Conservation (phyloP, 1,140 invertebrate genomes). For the Drosophila rufa region DNA sequence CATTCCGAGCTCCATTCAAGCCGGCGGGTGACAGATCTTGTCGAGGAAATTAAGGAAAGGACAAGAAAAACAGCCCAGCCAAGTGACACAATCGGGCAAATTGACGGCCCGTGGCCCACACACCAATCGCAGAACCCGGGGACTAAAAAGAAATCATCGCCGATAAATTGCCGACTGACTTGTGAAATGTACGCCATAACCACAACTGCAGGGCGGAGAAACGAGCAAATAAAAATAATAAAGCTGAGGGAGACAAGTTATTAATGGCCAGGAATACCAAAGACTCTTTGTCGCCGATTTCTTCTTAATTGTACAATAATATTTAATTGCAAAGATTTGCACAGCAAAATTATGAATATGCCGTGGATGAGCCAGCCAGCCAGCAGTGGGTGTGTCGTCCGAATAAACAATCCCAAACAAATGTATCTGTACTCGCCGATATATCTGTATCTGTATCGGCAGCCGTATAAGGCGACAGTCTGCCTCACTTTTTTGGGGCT, state of each 20-base stretch:
- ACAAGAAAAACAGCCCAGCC: constrained; percentile 16
- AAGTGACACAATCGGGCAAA: constrained; percentile 60
- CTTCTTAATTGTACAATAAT: constrained; percentile 77
- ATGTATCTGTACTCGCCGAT: constrained; percentile 8
- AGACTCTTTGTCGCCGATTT: constrained; percentile 66
- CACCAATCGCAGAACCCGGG: background rate
- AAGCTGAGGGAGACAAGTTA: constrained; percentile 33
- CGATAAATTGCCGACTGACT: constrained; percentile 61
- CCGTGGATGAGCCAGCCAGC: constrained; percentile 47
- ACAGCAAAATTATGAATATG: constrained; percentile 65
- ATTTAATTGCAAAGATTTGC: constrained; percentile 73
- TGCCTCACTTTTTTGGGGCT: constrained; percentile 37
- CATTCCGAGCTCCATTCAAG: constrained; percentile 29
- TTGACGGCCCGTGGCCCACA: constrained; percentile 61
- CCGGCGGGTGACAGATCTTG: constrained; percentile 59
- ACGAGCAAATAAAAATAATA: constrained; percentile 9
- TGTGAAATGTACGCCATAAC: constrained; percentile 58
- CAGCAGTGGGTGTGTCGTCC: constrained; percentile 64
- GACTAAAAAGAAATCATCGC: constrained; percentile 56
- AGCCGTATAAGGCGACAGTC: constrained; percentile 48
- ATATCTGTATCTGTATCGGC: constrained; percentile 14
- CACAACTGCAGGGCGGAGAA: background rate
- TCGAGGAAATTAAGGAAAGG: constrained; percentile 64
- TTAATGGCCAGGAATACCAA: constrained; percentile 43
- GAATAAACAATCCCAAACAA: constrained; percentile 50